Base-by-base conservation (phyloP, 2,113 vertebrate species). In the Cygnus atratus region DNA sequence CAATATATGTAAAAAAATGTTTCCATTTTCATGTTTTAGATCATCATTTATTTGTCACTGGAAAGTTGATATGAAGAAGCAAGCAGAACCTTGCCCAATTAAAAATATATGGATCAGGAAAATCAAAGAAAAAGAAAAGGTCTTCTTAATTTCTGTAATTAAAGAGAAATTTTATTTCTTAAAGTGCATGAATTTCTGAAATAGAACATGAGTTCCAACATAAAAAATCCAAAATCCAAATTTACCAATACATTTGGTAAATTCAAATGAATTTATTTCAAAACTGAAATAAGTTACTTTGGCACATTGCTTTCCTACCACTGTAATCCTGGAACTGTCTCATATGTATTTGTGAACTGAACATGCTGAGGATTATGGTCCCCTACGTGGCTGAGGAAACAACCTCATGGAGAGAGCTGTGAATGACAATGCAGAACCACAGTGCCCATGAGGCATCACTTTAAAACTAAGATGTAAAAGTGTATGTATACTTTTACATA, bases 1-100 rank as follows among this genome's bases (percentile, higher is more conserved):
- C 44, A 80, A 55, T 73, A 48, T 15, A 31, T 61, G 7, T 48
- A 54, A 58, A 21, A 65, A 4, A 72, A 31, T 39, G 39, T 70
- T 94, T 85, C n/a, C 4, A 19, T 58, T 94, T 92, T 76, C 29
- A 4, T 58, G 12, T 13, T 74, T 90, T 88, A 55, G 37, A 54
- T 70, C 8, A 58, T 63, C 46, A 57, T 9, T 59, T 81, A 55
- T 90, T 94, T 90, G 44, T 66, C n/a, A 55, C 15, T 66, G 17
- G 41, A 41, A 93, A 92, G 37, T 1, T 58, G 44, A 50, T 44
- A 33, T 7, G 19, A 71, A 43, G 83, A 90, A 92, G 16, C 20
- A 95, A 85, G 44, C 11, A 48, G 50, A 77, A 59, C 7, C 18
- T 63, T 81, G 11, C 13, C 39, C 8, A 12, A 77, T 63, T 85